Conservation (phyloP, 2,113 vertebrate species). For the Mobula birostris region DNA sequence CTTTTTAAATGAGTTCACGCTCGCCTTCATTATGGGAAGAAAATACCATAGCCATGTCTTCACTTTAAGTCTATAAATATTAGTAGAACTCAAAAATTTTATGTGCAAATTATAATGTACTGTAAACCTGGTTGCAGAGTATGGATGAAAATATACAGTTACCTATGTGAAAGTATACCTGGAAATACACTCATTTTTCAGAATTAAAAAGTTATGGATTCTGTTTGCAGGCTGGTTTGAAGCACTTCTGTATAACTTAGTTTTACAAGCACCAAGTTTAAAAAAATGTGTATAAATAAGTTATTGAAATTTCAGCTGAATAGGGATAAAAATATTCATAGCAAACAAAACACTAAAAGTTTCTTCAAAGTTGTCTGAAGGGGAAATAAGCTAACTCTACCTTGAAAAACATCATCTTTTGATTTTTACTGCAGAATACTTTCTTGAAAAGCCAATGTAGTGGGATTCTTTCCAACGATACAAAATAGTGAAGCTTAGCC, state of each 20-base stretch:
- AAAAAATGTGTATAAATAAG: background rate
- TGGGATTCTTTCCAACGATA: background rate
- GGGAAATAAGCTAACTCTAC: background rate
- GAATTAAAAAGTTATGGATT: background rate
- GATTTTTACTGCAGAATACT: background rate
- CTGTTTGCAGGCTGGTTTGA: background rate
- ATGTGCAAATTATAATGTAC: background rate
- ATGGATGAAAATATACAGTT: background rate
- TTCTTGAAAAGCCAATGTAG: background rate
- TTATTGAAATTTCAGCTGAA: no score
- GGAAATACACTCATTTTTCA: background rate
- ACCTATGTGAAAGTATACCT: background rate
- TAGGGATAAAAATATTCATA: no score
- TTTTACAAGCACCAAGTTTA: background rate
- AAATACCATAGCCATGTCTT: background rate
- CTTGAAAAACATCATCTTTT: background rate
- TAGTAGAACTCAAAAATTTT: background rate
- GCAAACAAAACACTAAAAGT: no score
- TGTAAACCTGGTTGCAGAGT: background rate
- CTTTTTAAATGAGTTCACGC: background rate
- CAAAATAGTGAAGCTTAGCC: background rate
- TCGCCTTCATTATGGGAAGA: background rate
- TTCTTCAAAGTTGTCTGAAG: no score
- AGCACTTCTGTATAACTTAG: background rate
- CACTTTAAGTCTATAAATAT: background rate